Conservation (phyloP, 2,797 vertebrate genomes). For the Toxotes lorentzi region DNA sequence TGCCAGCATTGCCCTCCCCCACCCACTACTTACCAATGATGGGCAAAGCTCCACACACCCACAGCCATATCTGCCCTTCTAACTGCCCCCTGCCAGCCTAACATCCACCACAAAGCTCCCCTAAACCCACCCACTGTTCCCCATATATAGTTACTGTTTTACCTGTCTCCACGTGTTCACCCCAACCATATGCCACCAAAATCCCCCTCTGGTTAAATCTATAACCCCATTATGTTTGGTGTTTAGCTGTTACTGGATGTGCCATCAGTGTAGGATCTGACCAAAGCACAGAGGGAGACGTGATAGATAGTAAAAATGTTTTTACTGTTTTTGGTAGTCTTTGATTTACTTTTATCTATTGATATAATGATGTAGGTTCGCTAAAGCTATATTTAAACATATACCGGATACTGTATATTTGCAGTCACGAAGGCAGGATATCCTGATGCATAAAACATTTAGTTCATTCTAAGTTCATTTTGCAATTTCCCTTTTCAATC, state of each 20-base stretch:
- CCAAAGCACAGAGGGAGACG: background rate
- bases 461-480: background rate
- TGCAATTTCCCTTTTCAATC: background rate
- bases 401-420: background rate
- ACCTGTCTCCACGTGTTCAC: slow-evolving; percentile 45
- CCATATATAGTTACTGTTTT: slow-evolving; percentile 34
- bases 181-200: slow-evolving; percentile 47
- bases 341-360: background rate
- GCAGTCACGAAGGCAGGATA: background rate
- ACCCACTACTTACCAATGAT: slow-evolving; percentile 45
- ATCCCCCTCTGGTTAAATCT: slow-evolving; percentile 48
- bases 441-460: background rate
- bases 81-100: slow-evolving; percentile 60
- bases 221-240: slow-evolving; percentile 43
- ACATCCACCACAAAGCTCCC: slow-evolving; percentile 66
- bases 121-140: slow-evolving; percentile 52
- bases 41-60: slow-evolving; percentile 58
- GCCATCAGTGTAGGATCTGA: slow-evolving; percentile 14
- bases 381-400: no score
- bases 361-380: background rate
- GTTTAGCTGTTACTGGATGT: slow-evolving; percentile 11
- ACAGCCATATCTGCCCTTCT: slow-evolving; percentile 60
- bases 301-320: background rate
- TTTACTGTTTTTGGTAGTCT: background rate
- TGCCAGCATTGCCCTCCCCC: slow-evolving; percentile 59